Conservation (phyloP, 2,797 vertebrate species). For the Mastacembelus armatus region DNA sequence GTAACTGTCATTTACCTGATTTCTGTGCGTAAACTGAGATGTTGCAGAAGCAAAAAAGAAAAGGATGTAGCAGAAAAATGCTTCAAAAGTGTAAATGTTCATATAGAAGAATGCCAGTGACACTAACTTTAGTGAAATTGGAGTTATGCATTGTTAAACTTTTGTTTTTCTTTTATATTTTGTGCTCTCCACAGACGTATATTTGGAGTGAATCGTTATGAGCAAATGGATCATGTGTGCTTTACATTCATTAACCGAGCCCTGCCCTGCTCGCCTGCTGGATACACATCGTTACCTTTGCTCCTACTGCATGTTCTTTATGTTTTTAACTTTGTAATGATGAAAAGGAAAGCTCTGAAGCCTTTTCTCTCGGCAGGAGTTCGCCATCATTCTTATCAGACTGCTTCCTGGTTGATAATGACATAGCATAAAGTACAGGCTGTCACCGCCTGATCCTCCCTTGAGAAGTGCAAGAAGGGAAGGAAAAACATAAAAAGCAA, state of each 20-base stretch:
- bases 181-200: not conserved
- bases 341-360: slow-evolving; percentile 23
- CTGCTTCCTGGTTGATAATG: slow-evolving; percentile 53
- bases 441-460: slow-evolving; percentile 41
- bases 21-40: too few relatives aligned
- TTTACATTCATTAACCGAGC: slow-evolving; percentile 34
- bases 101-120: not conserved
- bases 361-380: slow-evolving; percentile 37
- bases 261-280: slow-evolving; percentile 5
- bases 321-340: slow-evolving; percentile 41
- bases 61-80: not conserved
- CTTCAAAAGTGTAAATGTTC: not conserved
- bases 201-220: slow-evolving; percentile 7
- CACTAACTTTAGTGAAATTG: slow-evolving; percentile 1
- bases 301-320: slow-evolving; percentile 14
- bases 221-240: slow-evolving; percentile 21
- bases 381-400: slow-evolving; percentile 32
- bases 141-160: not conserved
- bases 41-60: not conserved
- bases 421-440: slow-evolving; percentile 52
- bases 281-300: slow-evolving; percentile 39
- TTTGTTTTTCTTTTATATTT: not conserved
- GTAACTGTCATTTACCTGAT: too few relatives aligned
- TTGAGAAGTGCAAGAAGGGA: slow-evolving; percentile 6
- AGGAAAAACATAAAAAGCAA: slow-evolving; percentile 39